Base-by-base conservation (phyloP, 1,140 invertebrate genomes). In the Scaptomyza graminum region DNA sequence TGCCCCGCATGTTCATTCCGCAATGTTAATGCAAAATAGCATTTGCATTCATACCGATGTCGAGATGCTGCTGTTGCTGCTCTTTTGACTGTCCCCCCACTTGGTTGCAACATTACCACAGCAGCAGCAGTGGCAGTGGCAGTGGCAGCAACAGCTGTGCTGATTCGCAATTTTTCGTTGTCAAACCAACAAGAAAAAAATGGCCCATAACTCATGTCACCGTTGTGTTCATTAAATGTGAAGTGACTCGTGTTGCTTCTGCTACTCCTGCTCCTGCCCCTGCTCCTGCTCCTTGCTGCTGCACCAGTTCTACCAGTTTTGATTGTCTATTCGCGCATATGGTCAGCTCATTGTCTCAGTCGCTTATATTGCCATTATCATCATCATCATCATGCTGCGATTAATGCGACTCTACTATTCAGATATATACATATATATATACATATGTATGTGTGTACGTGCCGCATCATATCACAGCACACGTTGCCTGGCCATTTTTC, bases 301-400 rank as follows among this genome's bases (percentile, higher is more conserved):
- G 43, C 66, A 64, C 56, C 47, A 51, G 57, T 69, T 61, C 56
- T 15, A 16, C 28, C 18, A 62, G 64, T 62, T 64, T 74, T 81
- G 62, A 82, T 77, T 81, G 79, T 82, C 79, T 77, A 81, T 81
- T 60, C 82, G 79, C 79, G 74, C 79, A 81, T 82, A 81, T 81
- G 79, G 79, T 82, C 79, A 78, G 63, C 74, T 82, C 79, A 81
- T 81, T 82, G 79, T 77, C 46, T 39, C n/a, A 63, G 43, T 81
- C 74, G 71, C 69, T 72, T 71, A 68, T 76, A 78, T 74, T 70
- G 74, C 78, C 78, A 81, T 80, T 79, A 80, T 65, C 67, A 66
- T 81, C 78, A 81, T 81, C 78, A 80, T 81, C 78, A 81, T 81
- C 78, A 80, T 81, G 78, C 65, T 60, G 67, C 78, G 78, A 80